Evolutionary conservation across 1,140 invertebrate genomes (phyloP).

Genomic region (Cydia pomonella): DNA sequence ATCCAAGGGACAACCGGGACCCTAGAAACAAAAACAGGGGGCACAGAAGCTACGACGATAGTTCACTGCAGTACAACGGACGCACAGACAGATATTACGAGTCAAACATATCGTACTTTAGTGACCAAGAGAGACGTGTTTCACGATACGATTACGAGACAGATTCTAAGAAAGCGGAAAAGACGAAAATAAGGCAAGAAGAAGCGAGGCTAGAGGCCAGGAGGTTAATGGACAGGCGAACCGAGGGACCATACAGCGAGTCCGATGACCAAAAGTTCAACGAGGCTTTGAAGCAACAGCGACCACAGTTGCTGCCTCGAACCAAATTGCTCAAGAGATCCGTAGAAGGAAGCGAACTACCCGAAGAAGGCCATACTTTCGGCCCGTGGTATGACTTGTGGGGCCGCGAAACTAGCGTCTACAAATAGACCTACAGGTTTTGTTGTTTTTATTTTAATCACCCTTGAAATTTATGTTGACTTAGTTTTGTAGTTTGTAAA

Average conservation of each 20-base stretch:
- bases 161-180: slow-evolving; percentile 82
- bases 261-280: slow-evolving; percentile 85
- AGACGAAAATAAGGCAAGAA: slow-evolving; percentile 76
- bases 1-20: slow-evolving; percentile 60
- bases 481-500: slow-evolving; percentile 40
- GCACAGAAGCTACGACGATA: slow-evolving; percentile 74
- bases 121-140: slow-evolving; percentile 78
- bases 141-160: slow-evolving; percentile 82
- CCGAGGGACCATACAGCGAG: slow-evolving; percentile 81
- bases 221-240: slow-evolving; percentile 69
- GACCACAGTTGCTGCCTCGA: slow-evolving; percentile 84
- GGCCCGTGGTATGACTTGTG: slow-evolving; percentile 94
- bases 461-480: slow-evolving; percentile 36
- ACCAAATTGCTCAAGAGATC: slow-evolving; percentile 84
- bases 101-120: slow-evolving; percentile 72
- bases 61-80: slow-evolving; percentile 71
- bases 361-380: slow-evolving; percentile 85
- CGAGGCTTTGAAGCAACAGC: slow-evolving; percentile 81
- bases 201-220: slow-evolving; percentile 77
- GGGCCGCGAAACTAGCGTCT: slow-evolving; percentile 82
- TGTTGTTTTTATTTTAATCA: slow-evolving; percentile 39
- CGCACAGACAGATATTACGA: slow-evolving; percentile 80
- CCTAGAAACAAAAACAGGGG: slow-evolving; percentile 65
- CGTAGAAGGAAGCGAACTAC: slow-evolving; percentile 76
- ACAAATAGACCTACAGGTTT: slow-evolving; percentile 64